Conservation (phyloP, 2,888 invertebrate genomes). For the Drosophila barbarae region DNA sequence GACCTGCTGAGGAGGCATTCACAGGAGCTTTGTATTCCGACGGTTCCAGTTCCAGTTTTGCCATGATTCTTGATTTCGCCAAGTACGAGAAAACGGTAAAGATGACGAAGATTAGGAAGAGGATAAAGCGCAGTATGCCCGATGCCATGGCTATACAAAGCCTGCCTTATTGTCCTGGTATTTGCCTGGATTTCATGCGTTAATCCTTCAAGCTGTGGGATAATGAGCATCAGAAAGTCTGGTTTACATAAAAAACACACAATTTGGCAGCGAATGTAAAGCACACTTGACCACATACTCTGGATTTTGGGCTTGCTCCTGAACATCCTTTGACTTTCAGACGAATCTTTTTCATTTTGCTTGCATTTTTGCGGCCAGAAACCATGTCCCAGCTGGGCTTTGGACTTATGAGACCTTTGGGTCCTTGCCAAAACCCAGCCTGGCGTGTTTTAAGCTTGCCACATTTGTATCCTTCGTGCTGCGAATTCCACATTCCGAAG, state of each 20-base stretch:
- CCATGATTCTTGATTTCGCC: slow-evolving; percentile 2
- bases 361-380: not conserved
- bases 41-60: not conserved
- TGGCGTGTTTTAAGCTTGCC: not conserved
- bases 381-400: not conserved
- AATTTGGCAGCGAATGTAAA: slow-evolving; percentile 5
- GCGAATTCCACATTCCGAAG: not conserved
- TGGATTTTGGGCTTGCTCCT: not conserved
- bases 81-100: slow-evolving; percentile 5
- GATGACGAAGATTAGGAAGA: slow-evolving; percentile 2
- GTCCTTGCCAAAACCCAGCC: not conserved
- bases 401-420: not conserved
- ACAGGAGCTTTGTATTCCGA: not conserved
- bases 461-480: not conserved
- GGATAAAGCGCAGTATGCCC: slow-evolving; percentile 12
- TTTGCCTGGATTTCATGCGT: not conserved
- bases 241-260: not conserved
- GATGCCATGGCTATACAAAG: slow-evolving; percentile 1
- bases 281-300: slow-evolving; percentile 17
- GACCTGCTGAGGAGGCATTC: not conserved
- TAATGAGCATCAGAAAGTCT: not conserved
- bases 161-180: not conserved
- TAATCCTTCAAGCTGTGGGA: slow-evolving; percentile 5
- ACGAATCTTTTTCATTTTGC: too few species aligned
- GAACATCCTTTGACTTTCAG: not conserved